A percentile compares a stretch with the other conserved stretches of the same genome.
Conservation (phyloP, 1,140 invertebrate species). For the Penaeus indicus region DNA sequence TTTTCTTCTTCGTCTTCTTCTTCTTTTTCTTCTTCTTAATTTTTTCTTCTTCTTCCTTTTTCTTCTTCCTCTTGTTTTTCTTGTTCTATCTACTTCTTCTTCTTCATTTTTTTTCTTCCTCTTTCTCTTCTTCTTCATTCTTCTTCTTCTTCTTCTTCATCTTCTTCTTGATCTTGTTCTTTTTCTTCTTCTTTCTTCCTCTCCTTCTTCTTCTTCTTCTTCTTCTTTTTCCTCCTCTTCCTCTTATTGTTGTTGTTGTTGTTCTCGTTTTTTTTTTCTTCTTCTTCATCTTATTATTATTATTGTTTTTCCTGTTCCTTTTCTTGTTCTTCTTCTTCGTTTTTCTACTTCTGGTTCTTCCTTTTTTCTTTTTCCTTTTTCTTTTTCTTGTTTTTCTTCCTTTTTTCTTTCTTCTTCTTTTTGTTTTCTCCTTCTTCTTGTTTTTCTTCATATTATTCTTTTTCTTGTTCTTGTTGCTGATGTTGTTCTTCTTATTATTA, state of each 20-base stretch:
- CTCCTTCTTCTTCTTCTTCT: background rate
- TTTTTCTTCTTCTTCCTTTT: background rate
- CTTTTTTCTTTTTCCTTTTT: background rate
- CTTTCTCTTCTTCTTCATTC: no score
- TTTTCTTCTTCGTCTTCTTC: background rate
- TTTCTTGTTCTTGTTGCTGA: background rate
- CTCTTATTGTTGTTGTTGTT: background rate
- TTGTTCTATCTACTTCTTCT: background rate
- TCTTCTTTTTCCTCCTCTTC: background rate
- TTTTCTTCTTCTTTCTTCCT: no score
- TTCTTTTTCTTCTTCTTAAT: background rate
- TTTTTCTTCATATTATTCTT: background rate
- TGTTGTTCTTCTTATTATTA: background rate
- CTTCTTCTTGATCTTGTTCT: no score
- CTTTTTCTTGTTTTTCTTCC: background rate
- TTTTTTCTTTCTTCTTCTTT: background rate
- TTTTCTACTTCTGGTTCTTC: background rate
- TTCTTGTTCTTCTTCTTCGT: background rate
- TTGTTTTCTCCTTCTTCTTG: background rate
- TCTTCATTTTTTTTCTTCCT: background rate
- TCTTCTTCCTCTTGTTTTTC: background rate
- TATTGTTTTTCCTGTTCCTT: background rate
- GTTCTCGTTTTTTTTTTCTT: background rate
- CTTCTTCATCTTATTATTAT: no score
- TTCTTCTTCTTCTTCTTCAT: conserved; percentile 18